Base-by-base conservation (phyloP, 1,140 invertebrate species). In the Anagrus nilaparvatae region DNA sequence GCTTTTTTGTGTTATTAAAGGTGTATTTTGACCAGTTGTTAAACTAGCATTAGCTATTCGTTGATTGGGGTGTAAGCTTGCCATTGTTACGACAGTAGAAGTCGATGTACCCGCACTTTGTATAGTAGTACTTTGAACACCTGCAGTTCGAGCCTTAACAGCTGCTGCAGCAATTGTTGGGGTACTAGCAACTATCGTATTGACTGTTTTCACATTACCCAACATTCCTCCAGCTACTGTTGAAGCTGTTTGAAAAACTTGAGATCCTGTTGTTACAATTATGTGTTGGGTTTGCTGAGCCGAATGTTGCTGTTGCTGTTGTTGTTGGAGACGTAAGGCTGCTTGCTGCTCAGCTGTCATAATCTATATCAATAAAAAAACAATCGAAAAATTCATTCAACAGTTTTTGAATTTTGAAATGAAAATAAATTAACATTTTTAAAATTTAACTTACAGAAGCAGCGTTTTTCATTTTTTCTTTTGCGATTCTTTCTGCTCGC, bases 401-500 rank as follows among this genome's bases (percentile, higher is more conserved):
- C 24, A 8, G 24, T 8, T 25, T n/a, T n/a, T n/a, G n/a, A n/a
- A n/a, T n/a, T n/a, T n/a, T n/a, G n/a, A n/a, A n/a, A n/a, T n/a
- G n/a, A n/a, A n/a, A n/a, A n/a, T n/a, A n/a, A n/a, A n/a, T n/a
- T 43, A 37, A 30, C 13, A 17, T 36, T 30, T 21, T 40, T 8
- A 20, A 35, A 4, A 20, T 34, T 40, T 12, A 23, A 39, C 43
- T 28, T 46, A 46, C 48, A 52, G 50, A 55, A 32, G 51, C 63
- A 18, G 54, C 55, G 39, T 72, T 60, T 46, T 78, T 73, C 48
- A 73, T 56, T 52, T 93, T 93, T 50, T 91, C 87, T 51, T 82
- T 76, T 0, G 79, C 79, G 40, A 92, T 81, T 43, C 88, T 71
- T 53, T 95, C 91, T 3, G 85, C 86, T 50, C 89, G 72, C 36